phyloP scores from a whole-genome alignment of 2,797 vertebrate genomes.

The Novumbra hubbsi region DNA sequence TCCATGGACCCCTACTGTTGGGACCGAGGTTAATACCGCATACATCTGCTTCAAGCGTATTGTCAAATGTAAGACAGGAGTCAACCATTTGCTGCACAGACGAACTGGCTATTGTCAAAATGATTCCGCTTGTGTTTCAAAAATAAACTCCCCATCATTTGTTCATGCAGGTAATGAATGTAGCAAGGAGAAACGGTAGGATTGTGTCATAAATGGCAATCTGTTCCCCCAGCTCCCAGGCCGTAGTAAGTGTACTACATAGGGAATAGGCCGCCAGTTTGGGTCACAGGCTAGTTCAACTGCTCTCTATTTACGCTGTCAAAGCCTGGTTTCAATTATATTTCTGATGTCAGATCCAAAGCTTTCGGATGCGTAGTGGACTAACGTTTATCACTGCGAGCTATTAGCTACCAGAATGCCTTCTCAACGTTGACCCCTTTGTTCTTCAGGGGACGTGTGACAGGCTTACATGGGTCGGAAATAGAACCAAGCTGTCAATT shows the following conservation, averaged over 20 bases:
- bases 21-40: constrained; percentile 15
- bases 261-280: background rate
- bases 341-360: constrained; percentile 35
- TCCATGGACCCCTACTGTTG: background rate
- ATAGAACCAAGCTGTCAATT: background rate
- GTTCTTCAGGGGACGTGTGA: too few relatives aligned
- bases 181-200: background rate
- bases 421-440: too few relatives aligned
- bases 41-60: constrained; percentile 28
- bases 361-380: constrained; percentile 28
- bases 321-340: constrained; percentile 45
- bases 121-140: constrained; percentile 9
- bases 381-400: constrained; percentile 29
- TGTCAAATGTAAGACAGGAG: constrained; percentile 32
- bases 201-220: background rate
- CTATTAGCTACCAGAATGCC: constrained; percentile 25
- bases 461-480: background rate
- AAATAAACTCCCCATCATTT: constrained; percentile 10
- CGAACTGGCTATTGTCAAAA: constrained; percentile 20
- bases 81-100: constrained; percentile 14
- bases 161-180: constrained; percentile 18
- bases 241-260: background rate
- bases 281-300: background rate
- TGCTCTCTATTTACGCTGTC: constrained; percentile 23
- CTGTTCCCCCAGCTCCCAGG: background rate